Conservation (phyloP, 2,888 invertebrate species). For the Stenurella melanura region DNA sequence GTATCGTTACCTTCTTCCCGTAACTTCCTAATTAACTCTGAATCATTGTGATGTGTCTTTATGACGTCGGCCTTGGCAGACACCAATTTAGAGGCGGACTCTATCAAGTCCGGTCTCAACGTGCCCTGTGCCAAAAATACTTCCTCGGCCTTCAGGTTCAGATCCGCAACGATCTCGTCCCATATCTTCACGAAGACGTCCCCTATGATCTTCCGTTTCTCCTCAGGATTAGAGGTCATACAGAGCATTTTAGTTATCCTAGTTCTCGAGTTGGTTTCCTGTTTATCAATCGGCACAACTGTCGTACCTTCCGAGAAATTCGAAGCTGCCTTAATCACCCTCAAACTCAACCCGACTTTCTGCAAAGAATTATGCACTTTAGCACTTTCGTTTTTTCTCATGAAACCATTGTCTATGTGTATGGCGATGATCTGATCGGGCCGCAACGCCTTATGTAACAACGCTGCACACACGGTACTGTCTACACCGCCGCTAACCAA, state of each 20-base stretch:
- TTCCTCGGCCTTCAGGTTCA: conserved; percentile 93
- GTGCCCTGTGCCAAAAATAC: conserved; percentile 96
- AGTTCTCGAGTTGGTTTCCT: conserved; percentile 73
- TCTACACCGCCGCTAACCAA: conserved; percentile 98
- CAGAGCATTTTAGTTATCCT: conserved; percentile 89
- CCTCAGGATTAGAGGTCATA: conserved; percentile 93
- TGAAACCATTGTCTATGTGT: conserved; percentile 99
- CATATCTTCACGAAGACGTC: conserved; percentile 98
- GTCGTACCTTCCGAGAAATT: conserved; percentile 89
- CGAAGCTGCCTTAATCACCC: conserved; percentile 83
- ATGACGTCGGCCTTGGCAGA: conserved; percentile 95
- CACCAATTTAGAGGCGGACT: conserved; percentile 91
- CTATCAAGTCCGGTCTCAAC: conserved; percentile 97
- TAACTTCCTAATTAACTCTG: conserved; percentile 88
- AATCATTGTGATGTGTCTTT: conserved; percentile 99
- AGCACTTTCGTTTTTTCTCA: conserved; percentile 96
- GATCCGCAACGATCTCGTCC: conserved; percentile 90
- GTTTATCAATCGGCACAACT: conserved; percentile 76
- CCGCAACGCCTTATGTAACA: conserved; percentile 91
- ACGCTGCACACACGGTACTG: conserved; percentile 98
- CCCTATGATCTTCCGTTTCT: conserved; percentile 98
- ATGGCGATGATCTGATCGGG: conserved; percentile 95
- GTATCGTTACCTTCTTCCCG: conserved; percentile 77
- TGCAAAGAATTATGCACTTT: conserved; percentile 64
- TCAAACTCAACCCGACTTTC: conserved; percentile 69